phyloP scores from a whole-genome alignment of 2,888 invertebrate genomes.

The Trypoxylon attenuatum region DNA sequence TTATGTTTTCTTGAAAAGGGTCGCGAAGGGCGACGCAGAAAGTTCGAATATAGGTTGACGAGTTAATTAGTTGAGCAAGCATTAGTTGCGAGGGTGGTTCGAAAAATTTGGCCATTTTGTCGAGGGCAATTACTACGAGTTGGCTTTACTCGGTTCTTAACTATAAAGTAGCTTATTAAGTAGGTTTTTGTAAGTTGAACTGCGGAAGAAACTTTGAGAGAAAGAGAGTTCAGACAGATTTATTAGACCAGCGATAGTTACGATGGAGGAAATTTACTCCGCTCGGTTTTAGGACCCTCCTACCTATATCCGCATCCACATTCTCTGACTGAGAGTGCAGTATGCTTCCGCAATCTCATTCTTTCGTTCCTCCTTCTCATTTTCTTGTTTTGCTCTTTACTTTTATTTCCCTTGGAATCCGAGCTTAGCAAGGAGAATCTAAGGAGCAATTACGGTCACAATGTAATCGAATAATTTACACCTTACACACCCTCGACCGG shows the following conservation, averaged over 20 bases:
- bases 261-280: neutral
- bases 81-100: neutral
- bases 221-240: constrained; percentile 9
- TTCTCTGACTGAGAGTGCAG: no score
- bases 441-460: no score
- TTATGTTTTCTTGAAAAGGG: no score
- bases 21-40: neutral
- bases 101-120: neutral
- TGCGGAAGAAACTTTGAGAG: neutral
- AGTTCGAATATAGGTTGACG: neutral
- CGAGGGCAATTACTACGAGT: constrained; percentile 4
- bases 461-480: no score
- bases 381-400: no score
- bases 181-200: constrained; percentile 14
- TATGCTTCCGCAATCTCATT: no score
- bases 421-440: no score
- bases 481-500: no score
- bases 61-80: neutral
- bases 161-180: constrained; percentile 21
- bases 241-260: constrained; percentile 6
- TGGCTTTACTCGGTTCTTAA: constrained; percentile 4
- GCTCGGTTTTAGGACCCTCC: neutral
- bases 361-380: no score
- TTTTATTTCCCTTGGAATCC: no score
- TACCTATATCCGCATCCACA: no score